Percentiles rank a stretch among this genome's conserved stretches.
Conservation (phyloP, 1,140 invertebrate species). For the Habropoda laboriosa region DNA sequence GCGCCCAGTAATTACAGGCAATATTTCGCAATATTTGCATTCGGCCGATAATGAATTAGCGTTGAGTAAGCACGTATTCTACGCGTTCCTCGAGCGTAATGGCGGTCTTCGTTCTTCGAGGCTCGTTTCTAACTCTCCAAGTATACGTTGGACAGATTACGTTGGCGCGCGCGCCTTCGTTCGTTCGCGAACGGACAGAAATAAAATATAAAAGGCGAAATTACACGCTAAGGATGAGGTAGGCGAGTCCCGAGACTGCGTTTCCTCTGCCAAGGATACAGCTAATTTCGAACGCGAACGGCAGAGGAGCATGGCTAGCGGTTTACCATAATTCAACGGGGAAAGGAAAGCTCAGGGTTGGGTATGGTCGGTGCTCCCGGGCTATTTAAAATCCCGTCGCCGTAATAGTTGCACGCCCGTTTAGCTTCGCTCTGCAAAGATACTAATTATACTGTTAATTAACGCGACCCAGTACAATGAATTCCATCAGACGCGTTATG, state of each 20-base stretch:
- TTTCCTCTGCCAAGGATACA: conserved; percentile 1
- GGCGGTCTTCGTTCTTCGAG: not conserved
- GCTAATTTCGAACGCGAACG: not conserved
- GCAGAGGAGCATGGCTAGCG: not conserved
- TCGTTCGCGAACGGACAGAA: not conserved
- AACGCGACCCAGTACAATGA: not conserved
- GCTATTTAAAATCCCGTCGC: not conserved
- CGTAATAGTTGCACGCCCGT: not conserved
- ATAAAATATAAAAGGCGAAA: not conserved
- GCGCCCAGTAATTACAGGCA: not conserved
- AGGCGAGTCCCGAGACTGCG: conserved; percentile 4
- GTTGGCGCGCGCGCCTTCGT: not conserved
- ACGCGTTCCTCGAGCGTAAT: not conserved
- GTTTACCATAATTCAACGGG: conserved; percentile 13
- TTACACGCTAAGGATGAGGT: not conserved
- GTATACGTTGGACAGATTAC: not conserved
- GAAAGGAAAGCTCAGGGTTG: not conserved
- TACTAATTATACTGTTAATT: conserved; percentile 6
- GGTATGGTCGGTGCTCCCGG: not conserved
- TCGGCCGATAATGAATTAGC: no score
- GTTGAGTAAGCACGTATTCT: not conserved
- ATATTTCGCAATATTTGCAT: not conserved
- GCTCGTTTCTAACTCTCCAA: not conserved
- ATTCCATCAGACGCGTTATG: no score
- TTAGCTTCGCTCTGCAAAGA: not conserved